phyloP scores from a whole-genome alignment of 1,140 invertebrate species.

The Rhyzopertha dominica region DNA sequence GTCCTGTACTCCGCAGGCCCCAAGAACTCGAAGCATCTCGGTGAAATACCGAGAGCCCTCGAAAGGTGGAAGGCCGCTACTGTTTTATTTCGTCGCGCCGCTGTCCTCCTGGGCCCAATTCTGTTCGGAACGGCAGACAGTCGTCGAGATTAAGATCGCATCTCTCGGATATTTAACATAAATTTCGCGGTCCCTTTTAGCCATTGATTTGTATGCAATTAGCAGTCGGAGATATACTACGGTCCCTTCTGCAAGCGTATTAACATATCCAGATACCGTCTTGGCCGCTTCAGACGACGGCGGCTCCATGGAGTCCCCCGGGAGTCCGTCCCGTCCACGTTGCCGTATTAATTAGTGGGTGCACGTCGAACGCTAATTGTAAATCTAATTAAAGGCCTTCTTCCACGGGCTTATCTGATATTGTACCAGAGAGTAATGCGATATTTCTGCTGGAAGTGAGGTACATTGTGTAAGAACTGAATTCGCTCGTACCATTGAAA shows the following conservation, averaged over 20 bases:
- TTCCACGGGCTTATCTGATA: conserved; percentile 30
- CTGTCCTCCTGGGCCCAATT: conserved; percentile 13
- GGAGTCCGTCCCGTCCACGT: conserved; percentile 12
- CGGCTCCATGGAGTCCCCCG: conserved; percentile 17
- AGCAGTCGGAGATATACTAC: conserved; percentile 31
- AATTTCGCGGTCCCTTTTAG: conserved; percentile 40
- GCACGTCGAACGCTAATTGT: conserved; percentile 39
- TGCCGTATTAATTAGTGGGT: conserved; percentile 39
- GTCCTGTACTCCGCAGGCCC: no score
- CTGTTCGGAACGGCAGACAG: conserved; percentile 19
- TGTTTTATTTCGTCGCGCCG: background rate
- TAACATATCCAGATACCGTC: conserved; percentile 23
- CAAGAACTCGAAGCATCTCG: no score
- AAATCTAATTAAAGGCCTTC: conserved; percentile 38
- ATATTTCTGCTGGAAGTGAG: conserved; percentile 26
- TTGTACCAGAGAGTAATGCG: conserved; percentile 27
- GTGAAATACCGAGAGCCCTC: no score
- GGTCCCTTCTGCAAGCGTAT: conserved; percentile 9
- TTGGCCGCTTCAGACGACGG: background rate
- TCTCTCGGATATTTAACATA: conserved; percentile 39
- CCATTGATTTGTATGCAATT: conserved; percentile 44
- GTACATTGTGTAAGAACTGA: conserved; percentile 19
- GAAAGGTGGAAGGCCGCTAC: background rate
- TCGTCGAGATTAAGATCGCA: conserved; percentile 41
- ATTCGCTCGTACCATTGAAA: no score